A percentile compares a stretch with the other conserved stretches of the same genome.
phyloP scores from a whole-genome alignment of 1,140 invertebrate genomes.

The Pemphigus obesinymphae region DNA sequence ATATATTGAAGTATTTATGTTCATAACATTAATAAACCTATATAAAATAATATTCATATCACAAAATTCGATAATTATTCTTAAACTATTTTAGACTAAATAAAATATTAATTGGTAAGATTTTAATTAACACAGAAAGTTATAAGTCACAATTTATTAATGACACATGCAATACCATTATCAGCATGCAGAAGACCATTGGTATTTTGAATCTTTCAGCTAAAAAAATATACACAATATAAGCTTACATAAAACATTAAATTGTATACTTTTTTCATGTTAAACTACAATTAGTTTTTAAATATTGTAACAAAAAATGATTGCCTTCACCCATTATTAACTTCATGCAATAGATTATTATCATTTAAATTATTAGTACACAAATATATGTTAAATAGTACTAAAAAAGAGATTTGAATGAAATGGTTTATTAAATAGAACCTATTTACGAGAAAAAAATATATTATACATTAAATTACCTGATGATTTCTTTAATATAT shows the following conservation, averaged over 20 bases:
- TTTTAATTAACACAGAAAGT: neutral
- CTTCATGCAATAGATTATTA: neutral
- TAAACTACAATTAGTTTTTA: neutral
- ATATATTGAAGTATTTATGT: neutral
- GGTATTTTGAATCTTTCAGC: constrained; percentile 25
- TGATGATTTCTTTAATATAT: constrained; percentile 31
- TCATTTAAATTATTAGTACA: neutral
- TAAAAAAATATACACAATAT: constrained; percentile 32
- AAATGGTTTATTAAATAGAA: neutral
- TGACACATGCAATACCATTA: constrained; percentile 33
- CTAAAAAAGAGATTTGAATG: neutral
- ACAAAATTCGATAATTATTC: neutral
- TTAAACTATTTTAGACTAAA: neutral
- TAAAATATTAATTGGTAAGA: neutral
- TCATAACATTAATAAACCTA: neutral
- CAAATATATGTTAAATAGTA: neutral
- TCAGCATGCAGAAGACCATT: constrained; percentile 29
- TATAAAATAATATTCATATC: neutral
- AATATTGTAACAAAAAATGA: neutral
- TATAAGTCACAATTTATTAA: constrained; percentile 3
- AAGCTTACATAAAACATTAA: neutral
- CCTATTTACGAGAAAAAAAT: constrained; percentile 21
- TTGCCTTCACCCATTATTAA: neutral
- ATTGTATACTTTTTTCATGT: neutral
- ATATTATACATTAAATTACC: constrained; percentile 33